Evolutionary conservation across 2,888 invertebrate genomes (phyloP).

Genomic region (Dioctria rufipes): DNA sequence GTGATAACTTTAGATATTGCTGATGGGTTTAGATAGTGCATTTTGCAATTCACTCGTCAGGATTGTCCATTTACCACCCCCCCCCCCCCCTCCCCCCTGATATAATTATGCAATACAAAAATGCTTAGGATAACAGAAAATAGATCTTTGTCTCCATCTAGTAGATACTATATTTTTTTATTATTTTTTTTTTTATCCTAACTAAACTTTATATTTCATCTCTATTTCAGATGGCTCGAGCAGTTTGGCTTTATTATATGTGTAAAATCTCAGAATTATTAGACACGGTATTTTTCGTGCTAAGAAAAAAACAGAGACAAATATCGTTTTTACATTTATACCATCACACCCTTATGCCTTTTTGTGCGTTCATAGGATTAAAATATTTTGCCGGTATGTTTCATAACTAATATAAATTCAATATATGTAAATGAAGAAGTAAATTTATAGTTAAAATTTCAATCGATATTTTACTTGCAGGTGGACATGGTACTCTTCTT

Average conservation of each 20-base stretch:
- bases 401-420: background rate
- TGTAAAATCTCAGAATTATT: slow-evolving; percentile 70
- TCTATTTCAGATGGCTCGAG: slow-evolving; percentile 69
- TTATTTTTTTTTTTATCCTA: no score
- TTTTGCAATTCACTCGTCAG: no score
- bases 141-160: no score
- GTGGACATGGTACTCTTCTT: slow-evolving; percentile 90
- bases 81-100: no score
- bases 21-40: no score
- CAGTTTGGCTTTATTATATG: slow-evolving; percentile 71
- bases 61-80: no score
- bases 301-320: slow-evolving; percentile 87
- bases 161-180: no score
- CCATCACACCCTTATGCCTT: slow-evolving; percentile 84
- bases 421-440: background rate
- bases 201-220: no score
- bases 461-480: slow-evolving; percentile 71
- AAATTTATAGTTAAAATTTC: background rate
- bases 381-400: slow-evolving; percentile 78
- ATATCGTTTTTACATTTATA: slow-evolving; percentile 89
- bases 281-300: slow-evolving; percentile 82
- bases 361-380: slow-evolving; percentile 78
- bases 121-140: no score
- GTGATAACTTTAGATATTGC: no score
- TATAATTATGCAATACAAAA: no score